phyloP scores from a whole-genome alignment of 1,140 invertebrate genomes.

The Neodiprion fabricii region DNA sequence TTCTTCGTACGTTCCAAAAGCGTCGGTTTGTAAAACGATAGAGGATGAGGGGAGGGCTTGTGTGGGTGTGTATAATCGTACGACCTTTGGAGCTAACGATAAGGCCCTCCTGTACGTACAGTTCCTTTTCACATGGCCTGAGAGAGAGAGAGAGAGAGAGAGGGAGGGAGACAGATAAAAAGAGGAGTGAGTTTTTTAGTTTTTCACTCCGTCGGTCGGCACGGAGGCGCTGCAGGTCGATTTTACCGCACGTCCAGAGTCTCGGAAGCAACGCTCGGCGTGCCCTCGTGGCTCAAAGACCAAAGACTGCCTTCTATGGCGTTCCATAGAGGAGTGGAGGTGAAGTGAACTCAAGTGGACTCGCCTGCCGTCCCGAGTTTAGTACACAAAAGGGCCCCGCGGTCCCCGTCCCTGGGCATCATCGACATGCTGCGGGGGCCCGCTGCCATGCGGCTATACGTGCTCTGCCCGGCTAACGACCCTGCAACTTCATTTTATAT shows the following conservation, averaged over 20 bases:
- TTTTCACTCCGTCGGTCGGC: too few relatives aligned
- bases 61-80: background rate
- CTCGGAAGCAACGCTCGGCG: background rate
- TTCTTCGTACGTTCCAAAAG: too few relatives aligned
- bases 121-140: background rate
- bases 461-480: background rate
- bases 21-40: conserved; percentile 1
- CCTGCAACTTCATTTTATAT: too few relatives aligned
- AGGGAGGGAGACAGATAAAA: too few relatives aligned
- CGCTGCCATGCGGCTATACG: background rate
- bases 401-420: background rate
- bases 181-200: too few relatives aligned
- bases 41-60: background rate
- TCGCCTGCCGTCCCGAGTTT: background rate
- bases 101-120: background rate
- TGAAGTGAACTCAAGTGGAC: conserved; percentile 21
- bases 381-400: background rate
- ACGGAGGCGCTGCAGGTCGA: too few relatives aligned
- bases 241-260: too few relatives aligned
- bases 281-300: background rate
- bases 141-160: too few relatives aligned
- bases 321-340: background rate
- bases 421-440: conserved; percentile 6
- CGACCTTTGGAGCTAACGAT: background rate
- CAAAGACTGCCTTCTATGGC: background rate